Conservation (phyloP, 2,113 vertebrate species). For the Sander vitreus region DNA sequence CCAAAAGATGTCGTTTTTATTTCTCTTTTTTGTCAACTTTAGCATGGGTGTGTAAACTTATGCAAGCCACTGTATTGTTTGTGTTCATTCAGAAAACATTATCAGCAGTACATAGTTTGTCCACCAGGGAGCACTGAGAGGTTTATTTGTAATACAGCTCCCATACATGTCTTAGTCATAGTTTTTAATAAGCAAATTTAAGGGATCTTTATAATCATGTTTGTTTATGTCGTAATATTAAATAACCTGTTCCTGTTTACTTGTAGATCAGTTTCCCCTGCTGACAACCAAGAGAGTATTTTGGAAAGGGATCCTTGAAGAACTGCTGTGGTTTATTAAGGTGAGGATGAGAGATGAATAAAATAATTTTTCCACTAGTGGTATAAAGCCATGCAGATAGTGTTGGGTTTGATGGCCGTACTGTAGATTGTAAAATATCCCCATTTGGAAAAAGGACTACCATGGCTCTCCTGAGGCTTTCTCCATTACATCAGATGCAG, state of each 20-base stretch:
- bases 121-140: background rate
- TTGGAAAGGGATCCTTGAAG: constrained; percentile 96
- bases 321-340: constrained; percentile 98
- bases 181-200: background rate
- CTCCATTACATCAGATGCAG: background rate
- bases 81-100: too few species aligned
- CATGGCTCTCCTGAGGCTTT: background rate
- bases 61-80: too few species aligned
- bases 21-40: too few species aligned
- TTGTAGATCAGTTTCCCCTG: constrained; percentile 93
- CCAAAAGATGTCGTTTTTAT: too few species aligned
- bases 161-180: background rate
- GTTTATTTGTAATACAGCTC: too few species aligned
- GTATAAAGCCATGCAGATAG: background rate
- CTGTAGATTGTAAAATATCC: background rate
- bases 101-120: background rate
- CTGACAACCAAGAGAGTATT: constrained; percentile 96
- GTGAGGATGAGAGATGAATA: constrained; percentile 70
- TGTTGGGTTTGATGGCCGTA: background rate
- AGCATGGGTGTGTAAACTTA: too few species aligned
- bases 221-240: background rate
- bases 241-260: background rate
- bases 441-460: background rate
- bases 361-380: background rate
- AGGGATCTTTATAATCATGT: background rate